These are phyloP conservation scores for Cataglyphis rosenhaueri DNA, from an alignment of 2,888 invertebrate genomes.

Conservation along the genomic window DNA sequence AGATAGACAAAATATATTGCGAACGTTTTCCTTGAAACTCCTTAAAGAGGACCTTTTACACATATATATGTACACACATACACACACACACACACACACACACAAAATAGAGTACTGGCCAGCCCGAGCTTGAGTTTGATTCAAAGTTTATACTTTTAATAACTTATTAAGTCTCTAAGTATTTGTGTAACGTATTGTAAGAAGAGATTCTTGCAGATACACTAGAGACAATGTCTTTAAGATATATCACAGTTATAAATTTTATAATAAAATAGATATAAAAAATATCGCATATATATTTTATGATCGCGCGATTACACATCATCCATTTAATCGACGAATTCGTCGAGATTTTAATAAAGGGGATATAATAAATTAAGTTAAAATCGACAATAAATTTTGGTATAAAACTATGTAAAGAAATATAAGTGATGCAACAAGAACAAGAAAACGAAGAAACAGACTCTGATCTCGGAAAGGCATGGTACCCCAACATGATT, in stretches of 20 bases:
- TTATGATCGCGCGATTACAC: constrained; percentile 60
- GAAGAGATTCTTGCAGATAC: constrained; percentile 49
- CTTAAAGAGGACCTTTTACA: constrained; percentile 59
- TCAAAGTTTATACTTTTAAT: constrained; percentile 66
- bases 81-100: constrained; percentile 48
- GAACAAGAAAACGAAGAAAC: constrained; percentile 62
- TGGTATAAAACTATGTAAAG: constrained; percentile 61
- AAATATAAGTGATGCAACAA: constrained; percentile 59
- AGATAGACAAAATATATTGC: constrained; percentile 32
- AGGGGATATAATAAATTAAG: constrained; percentile 71
- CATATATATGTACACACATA: constrained; percentile 45
- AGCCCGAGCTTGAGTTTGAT: constrained; percentile 80
- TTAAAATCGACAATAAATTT: constrained; percentile 76
- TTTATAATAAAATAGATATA: constrained; percentile 71
- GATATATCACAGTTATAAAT: constrained; percentile 66
- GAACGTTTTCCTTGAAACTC: constrained; percentile 74
- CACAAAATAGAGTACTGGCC: constrained; percentile 75
- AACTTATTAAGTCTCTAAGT: constrained; percentile 63
- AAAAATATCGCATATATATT: constrained; percentile 65
- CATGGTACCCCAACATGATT: constrained; percentile 80
- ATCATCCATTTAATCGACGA: constrained; percentile 60
- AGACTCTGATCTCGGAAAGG: constrained; percentile 79
- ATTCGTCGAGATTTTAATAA: constrained; percentile 68
- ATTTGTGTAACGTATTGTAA: constrained; percentile 60
- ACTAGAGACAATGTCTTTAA: constrained; percentile 47